phyloP scores from a whole-genome alignment of 2,797 vertebrate genomes.

The Arrhamphus sclerolepis region DNA sequence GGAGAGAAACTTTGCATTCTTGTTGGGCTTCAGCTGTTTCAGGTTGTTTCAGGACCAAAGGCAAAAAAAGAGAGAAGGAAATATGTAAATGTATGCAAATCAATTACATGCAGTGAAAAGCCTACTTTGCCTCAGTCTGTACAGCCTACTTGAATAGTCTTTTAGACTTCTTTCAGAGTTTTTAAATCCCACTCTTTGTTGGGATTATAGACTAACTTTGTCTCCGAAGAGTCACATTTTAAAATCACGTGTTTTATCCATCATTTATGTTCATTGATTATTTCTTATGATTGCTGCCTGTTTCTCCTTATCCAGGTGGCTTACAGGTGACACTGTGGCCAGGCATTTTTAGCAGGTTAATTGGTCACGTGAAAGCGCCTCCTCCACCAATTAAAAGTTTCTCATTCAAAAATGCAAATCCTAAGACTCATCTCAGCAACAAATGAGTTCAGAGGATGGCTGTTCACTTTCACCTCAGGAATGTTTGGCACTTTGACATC shows the following conservation, averaged over 20 bases:
- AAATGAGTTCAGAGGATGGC: conserved; percentile 17
- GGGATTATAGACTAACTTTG: conserved; percentile 7
- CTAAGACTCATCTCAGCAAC: neutral
- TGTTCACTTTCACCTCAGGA: conserved; percentile 70
- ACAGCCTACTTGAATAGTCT: conserved; percentile 18
- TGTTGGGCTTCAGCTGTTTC: conserved; percentile 5
- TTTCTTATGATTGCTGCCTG: neutral
- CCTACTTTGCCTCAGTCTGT: conserved; percentile 26
- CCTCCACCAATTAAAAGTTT: neutral
- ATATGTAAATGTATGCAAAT: conserved; percentile 58
- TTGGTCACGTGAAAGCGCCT: conserved; percentile 41
- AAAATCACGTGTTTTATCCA: neutral
- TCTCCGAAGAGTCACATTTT: neutral
- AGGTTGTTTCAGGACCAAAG: conserved; percentile 13
- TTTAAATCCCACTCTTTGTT: neutral
- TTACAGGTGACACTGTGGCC: conserved; percentile 15
- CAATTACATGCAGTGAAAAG: conserved; percentile 28
- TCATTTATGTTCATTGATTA: neutral
- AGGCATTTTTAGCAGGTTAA: conserved; percentile 27
- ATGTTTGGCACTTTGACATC: conserved; percentile 75
- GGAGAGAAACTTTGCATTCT: conserved; percentile 16
- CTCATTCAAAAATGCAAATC: neutral
- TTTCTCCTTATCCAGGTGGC: conserved; percentile 4
- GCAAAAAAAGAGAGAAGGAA: conserved; percentile 16
- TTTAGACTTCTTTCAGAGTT: neutral